Evolutionary conservation across 2,888 invertebrate genomes (phyloP).

Genomic region (Tortricodes alternella): DNA sequence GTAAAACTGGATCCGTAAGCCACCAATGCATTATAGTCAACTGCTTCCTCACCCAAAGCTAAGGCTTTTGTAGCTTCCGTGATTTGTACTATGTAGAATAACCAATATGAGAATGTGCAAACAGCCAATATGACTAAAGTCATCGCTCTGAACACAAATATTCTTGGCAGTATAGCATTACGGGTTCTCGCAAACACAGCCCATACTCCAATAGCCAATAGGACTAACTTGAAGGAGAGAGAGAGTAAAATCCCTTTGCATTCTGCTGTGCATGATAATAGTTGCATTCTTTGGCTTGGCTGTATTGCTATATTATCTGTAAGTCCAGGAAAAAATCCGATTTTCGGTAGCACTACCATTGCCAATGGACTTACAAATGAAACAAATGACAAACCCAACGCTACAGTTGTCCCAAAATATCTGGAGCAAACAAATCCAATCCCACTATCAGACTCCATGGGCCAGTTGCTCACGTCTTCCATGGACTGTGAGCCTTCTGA

Average conservation of each 20-base stretch:
- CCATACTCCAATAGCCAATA: conserved; percentile 95
- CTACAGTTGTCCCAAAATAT: conserved; percentile 91
- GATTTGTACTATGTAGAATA: conserved; percentile 97
- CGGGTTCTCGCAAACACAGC: conserved; percentile 94
- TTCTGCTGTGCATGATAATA: conserved; percentile 94
- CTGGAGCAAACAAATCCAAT: conserved; percentile 89
- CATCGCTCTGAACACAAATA: conserved; percentile 94
- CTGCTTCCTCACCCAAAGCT: conserved; percentile 89
- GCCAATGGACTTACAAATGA: conserved; percentile 96
- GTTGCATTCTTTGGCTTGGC: conserved; percentile 85
- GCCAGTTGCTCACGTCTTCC: conserved; percentile 94
- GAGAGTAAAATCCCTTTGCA: conserved; percentile 97
- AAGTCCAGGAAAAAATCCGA: conserved; percentile 91
- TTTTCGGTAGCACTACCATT: conserved; percentile 97
- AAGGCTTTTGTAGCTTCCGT: conserved; percentile 91
- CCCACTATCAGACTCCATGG: conserved; percentile 87
- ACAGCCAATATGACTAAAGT: conserved; percentile 94
- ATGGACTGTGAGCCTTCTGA: conserved; percentile 97
- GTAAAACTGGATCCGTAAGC: conserved; percentile 96
- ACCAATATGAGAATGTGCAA: conserved; percentile 98
- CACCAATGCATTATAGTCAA: conserved; percentile 94
- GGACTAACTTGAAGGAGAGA: conserved; percentile 94
- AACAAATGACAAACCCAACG: conserved; percentile 89
- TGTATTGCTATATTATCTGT: conserved; percentile 87
- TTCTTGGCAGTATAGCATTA: conserved; percentile 93